Conservation (phyloP, 2,888 invertebrate genomes). For the Ormyrus nitidulus region DNA sequence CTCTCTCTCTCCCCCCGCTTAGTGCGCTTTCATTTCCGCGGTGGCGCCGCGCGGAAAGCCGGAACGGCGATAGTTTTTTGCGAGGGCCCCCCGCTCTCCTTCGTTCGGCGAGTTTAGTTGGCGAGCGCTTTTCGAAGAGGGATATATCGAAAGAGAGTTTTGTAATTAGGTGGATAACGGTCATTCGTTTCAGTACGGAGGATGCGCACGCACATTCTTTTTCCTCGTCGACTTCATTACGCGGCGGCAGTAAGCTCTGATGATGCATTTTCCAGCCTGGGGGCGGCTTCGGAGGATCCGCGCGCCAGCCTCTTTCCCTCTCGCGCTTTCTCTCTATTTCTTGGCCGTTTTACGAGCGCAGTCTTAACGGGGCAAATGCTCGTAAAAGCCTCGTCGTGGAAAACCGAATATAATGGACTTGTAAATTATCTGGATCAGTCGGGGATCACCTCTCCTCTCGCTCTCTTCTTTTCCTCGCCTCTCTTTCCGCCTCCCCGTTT, state of each 20-base stretch:
- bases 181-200: too few species aligned
- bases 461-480: slow-evolving; percentile 24
- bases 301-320: neutral
- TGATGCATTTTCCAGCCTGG: neutral
- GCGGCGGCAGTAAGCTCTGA: slow-evolving; percentile 11
- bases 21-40: too few species aligned
- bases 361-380: slow-evolving; percentile 56
- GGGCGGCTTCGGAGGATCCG: neutral
- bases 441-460: slow-evolving; percentile 48
- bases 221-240: slow-evolving; percentile 22
- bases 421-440: slow-evolving; percentile 64
- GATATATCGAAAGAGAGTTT: too few species aligned
- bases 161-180: too few species aligned
- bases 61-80: neutral
- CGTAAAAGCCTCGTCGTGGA: slow-evolving; percentile 62
- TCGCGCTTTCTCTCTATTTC: neutral
- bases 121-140: too few species aligned
- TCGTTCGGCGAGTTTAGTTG: neutral
- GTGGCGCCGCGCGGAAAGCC: too few species aligned
- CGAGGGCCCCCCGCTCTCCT: neutral
- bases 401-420: slow-evolving; percentile 65
- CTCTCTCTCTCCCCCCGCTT: too few species aligned
- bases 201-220: neutral
- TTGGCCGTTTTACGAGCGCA: slow-evolving; percentile 57
- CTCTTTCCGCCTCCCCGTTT: neutral